Conservation (phyloP, 2,888 invertebrate genomes). For the Byasa hedistus region DNA sequence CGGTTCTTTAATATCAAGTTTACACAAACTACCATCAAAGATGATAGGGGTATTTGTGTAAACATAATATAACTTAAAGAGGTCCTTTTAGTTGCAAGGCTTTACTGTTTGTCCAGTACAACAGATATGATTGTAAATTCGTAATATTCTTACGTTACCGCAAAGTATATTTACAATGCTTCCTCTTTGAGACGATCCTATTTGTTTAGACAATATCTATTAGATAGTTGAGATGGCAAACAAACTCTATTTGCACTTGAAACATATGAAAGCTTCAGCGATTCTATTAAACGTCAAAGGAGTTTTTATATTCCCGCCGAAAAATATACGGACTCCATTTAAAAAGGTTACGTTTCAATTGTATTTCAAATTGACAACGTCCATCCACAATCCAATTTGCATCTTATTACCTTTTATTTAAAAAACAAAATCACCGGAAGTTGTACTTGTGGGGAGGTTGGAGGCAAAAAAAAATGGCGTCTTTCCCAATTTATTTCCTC, state of each 20-base stretch:
- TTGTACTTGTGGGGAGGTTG: conserved; percentile 35
- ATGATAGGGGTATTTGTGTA: no score
- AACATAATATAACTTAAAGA: neutral
- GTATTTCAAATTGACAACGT: conserved; percentile 25
- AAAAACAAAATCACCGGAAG: conserved; percentile 37
- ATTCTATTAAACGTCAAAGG: conserved; percentile 14
- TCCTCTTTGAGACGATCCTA: conserved; percentile 27
- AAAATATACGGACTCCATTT: conserved; percentile 25
- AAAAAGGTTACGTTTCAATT: conserved; percentile 16
- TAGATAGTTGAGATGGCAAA: conserved; percentile 31
- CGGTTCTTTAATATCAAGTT: no score
- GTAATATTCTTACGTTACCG: conserved; percentile 17
- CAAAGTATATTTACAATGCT: conserved; percentile 26
- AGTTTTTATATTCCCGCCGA: conserved; percentile 13
- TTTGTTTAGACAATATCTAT: conserved; percentile 33
- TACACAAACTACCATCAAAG: no score
- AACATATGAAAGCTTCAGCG: conserved; percentile 13
- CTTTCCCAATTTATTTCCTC: conserved; percentile 46
- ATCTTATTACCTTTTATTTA: conserved; percentile 35
- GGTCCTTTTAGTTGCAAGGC: neutral
- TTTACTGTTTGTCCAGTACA: conserved; percentile 6
- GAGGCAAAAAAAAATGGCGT: conserved; percentile 27
- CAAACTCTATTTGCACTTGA: conserved; percentile 19
- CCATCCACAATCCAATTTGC: conserved; percentile 33
- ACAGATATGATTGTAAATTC: conserved; percentile 1